A percentile compares a stretch with the other conserved stretches of the same genome.
Evolutionary conservation across 2,888 invertebrate species (phyloP).

Genomic region (Steinernema scapterisci): DNA sequence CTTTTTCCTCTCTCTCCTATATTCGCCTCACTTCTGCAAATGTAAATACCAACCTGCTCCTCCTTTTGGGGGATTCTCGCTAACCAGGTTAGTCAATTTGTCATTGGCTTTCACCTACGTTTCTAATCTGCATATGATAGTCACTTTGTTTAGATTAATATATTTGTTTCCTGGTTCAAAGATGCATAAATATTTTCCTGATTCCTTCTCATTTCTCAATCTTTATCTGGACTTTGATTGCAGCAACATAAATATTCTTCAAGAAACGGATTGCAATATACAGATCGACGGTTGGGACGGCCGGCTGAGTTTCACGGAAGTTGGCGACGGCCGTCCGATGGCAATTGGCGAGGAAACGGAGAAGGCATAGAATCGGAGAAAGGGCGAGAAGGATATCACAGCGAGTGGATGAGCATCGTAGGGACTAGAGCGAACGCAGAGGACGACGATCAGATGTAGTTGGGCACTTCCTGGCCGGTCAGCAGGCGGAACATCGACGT

Average conservation of each 20-base stretch:
- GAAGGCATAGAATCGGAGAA: constrained; percentile 1
- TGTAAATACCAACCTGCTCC: neutral
- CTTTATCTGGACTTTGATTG: too few species aligned
- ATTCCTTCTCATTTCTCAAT: too few species aligned
- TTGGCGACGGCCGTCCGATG: constrained; percentile 4
- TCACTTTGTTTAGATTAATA: too few species aligned
- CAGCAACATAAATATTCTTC: constrained; percentile 13
- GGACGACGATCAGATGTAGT: constrained; percentile 79
- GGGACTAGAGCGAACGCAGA: neutral
- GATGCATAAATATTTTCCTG: too few species aligned
- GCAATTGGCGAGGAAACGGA: constrained; percentile 12
- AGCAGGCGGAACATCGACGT: constrained; percentile 98
- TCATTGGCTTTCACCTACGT: too few species aligned
- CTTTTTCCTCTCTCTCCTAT: neutral
- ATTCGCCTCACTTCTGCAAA: neutral
- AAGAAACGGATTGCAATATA: constrained; percentile 8
- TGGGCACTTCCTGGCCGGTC: constrained; percentile 98
- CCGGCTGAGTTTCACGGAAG: neutral
- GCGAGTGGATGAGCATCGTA: constrained; percentile 15
- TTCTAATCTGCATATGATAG: too few species aligned
- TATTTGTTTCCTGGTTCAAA: too few species aligned
- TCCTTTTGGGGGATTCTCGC: too few species aligned
- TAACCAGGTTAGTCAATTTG: too few species aligned
- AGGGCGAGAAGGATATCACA: constrained; percentile 13
- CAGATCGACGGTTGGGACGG: constrained; percentile 11